Conservation (phyloP, 1,140 invertebrate genomes). For the Popillia japonica region DNA sequence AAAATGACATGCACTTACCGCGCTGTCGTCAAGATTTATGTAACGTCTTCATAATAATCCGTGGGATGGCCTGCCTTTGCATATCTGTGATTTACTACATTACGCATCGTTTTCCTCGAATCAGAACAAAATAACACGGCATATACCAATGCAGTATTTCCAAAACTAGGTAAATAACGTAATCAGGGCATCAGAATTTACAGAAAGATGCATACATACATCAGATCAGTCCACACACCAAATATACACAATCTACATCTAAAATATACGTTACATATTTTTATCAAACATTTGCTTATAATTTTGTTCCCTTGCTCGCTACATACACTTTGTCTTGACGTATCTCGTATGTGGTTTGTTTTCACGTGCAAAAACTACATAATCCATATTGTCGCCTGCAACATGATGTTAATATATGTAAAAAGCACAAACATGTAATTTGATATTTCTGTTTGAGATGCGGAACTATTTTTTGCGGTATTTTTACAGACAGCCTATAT, state of each 20-base stretch:
- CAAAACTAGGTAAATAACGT: background rate
- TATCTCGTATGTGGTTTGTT: background rate
- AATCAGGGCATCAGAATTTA: background rate
- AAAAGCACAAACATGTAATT: slow-evolving; percentile 32
- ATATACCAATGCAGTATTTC: background rate
- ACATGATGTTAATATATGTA: slow-evolving; percentile 26
- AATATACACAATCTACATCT: no score
- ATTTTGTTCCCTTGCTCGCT: background rate
- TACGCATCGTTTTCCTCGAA: background rate
- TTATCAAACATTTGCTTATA: no score
- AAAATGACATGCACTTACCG: slow-evolving; percentile 23
- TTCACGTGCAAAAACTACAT: slow-evolving; percentile 24
- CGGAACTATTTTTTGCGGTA: slow-evolving; percentile 31
- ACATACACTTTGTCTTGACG: background rate
- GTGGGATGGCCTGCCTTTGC: slow-evolving; percentile 16
- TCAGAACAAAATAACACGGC: background rate
- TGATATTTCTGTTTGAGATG: slow-evolving; percentile 15
- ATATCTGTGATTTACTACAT: slow-evolving; percentile 28
- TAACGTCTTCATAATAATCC: slow-evolving; percentile 34
- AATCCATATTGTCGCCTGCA: slow-evolving; percentile 28
- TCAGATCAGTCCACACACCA: no score
- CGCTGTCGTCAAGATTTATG: slow-evolving; percentile 24
- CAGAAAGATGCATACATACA: no score
- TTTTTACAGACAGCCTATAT: slow-evolving; percentile 25
- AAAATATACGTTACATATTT: no score